Base-by-base conservation (phyloP, 2,888 invertebrate species). In the Sinhomidia bicolor region DNA sequence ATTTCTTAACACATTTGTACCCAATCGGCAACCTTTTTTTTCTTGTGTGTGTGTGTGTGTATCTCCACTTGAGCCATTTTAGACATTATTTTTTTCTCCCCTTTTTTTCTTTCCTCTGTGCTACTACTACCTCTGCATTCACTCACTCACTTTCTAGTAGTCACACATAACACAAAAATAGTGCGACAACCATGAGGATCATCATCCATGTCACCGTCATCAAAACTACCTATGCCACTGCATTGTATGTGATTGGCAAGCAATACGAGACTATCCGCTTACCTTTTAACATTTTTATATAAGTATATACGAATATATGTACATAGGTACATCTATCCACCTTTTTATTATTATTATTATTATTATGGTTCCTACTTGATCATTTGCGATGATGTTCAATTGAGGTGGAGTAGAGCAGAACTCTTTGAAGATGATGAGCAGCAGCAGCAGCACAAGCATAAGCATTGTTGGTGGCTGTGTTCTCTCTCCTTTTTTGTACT, bases 51-150 rank as follows among this genome's bases (percentile, higher is more conserved):
- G n/a, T n/a, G n/a, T n/a, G n/a, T n/a, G n/a, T n/a, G n/a, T n/a
- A n/a, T 76, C 26, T 76, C 47, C 76, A 76, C 51, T 76, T 76
- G n/a, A 54, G 60, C 74, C 76, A 84, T 84, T 83, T 83, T 83
- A 71, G n/a, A n/a, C n/a, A n/a, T n/a, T n/a, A n/a, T n/a, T n/a
- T n/a, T n/a, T n/a, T 83, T 83, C 71, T 41, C 26, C 71, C 76
- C 62, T 32, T 74, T 7, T 26, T 17, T 32, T 32, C 32, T n/a
- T 36, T n/a, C 74, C 51, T n/a, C 14, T 9, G n/a, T n/a, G n/a
- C n/a, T n/a, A n/a, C n/a, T n/a, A n/a, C n/a, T 29, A 74, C 4
- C 20, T 14, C 5, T 65, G 32, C 65, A 62, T 29, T 32, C 26
- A 32, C 74, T 57, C 44, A 23, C 79, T 32, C 29, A 32, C 57